Conservation (phyloP, 1,140 invertebrate genomes). For the Linepithema humile region DNA sequence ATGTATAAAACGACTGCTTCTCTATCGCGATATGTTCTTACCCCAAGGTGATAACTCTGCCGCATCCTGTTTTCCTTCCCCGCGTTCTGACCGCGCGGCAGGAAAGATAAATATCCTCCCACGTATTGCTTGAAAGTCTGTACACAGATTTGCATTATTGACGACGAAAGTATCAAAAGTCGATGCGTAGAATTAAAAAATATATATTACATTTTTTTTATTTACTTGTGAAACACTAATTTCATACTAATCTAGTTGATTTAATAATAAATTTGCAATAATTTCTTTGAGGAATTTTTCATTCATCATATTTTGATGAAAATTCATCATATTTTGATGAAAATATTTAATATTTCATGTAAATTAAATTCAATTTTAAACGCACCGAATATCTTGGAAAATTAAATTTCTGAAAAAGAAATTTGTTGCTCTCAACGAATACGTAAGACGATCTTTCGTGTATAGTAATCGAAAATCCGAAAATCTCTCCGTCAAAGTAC, state of each 20-base stretch:
- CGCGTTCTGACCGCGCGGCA: background rate
- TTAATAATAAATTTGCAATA: background rate
- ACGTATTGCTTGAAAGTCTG: slow-evolving; percentile 34
- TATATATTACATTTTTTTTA: background rate
- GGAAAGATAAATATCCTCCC: slow-evolving; percentile 36
- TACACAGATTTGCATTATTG: background rate
- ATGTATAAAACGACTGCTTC: slow-evolving; percentile 37
- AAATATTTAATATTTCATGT: background rate
- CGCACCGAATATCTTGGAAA: background rate
- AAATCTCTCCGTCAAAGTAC: slow-evolving; percentile 36
- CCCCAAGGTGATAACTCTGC: slow-evolving; percentile 50
- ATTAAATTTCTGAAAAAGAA: background rate
- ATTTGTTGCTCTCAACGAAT: background rate
- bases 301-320: background rate
- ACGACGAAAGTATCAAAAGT: background rate
- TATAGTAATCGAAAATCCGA: slow-evolving; percentile 36
- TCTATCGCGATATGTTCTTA: slow-evolving; percentile 26
- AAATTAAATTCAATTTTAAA: background rate
- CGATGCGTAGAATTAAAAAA: background rate
- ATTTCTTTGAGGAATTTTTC: background rate
- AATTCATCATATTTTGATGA: background rate
- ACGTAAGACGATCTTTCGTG: background rate
- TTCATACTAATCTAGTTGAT: background rate
- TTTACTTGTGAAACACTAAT: background rate
- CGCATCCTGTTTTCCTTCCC: slow-evolving; percentile 39